Base-by-base conservation (phyloP, 1,140 invertebrate genomes). In the Caenorhabditis latens region DNA sequence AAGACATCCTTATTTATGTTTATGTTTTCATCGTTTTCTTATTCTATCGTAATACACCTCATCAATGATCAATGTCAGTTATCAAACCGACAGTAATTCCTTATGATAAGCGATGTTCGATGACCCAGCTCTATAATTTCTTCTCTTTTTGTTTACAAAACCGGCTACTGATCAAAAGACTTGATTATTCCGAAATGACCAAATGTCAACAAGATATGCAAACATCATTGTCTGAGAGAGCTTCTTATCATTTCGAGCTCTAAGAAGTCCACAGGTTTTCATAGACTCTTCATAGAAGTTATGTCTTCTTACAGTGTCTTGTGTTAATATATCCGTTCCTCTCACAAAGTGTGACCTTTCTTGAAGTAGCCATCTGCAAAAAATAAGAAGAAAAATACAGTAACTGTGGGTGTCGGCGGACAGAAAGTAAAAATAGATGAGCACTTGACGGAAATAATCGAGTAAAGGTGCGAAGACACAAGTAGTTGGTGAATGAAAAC, bases 401-500 rank as follows among this genome's bases (percentile, higher is more conserved):
- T 58, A 11, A 14, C 65, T 43, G 40, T 71, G 21, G 40, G 65
- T 9, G 65, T 40, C 8, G 50, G 50, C 16, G 9, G n/a, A 67
- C 0, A 24, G 9, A 50, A 50, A 40, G 16, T 79, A 79, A 79
- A 79, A 79, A 79, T 79, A 79, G 71, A 79, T 11, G 65, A 71
- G 46, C 40, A 79, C 71, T 79, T 79, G 71, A 79, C 46, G n/a
- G 46, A 79, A 79, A 50, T 42, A 79, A 48, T 24, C 46, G 19
- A 50, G 21, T 53, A 79, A 79, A 79, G 71, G 71, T 79, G 71
- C 71, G 71, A 79, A 79, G 43, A 79, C 71, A 79, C 46, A 50
- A 79, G 71, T 79, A 79, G 71, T 79, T 79, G 71, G 53, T 79
- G 46, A 79, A 79, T 50, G 46, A 79, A 79, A 79, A 50, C 46